phyloP scores from a whole-genome alignment of 2,797 vertebrate species.

The Oreortyx pictus region DNA sequence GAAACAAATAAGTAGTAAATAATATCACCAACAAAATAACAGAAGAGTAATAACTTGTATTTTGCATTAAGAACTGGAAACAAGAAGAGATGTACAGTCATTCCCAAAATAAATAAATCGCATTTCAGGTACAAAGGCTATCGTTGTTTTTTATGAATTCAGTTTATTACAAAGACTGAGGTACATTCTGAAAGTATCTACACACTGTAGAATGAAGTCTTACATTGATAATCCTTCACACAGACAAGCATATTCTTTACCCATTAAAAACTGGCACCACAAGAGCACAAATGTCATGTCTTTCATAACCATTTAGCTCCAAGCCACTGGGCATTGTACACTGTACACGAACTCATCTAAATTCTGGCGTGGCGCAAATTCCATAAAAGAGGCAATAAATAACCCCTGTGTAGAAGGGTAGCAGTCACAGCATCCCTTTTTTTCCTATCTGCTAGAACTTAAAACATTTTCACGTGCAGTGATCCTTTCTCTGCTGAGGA shows the following conservation, averaged over 20 bases:
- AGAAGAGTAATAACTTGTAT: neutral
- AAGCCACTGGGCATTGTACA: slow-evolving; percentile 18
- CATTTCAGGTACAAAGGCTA: neutral
- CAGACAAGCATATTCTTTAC: neutral
- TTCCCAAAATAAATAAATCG: neutral
- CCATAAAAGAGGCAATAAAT: slow-evolving; percentile 42
- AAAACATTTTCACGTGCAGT: neutral
- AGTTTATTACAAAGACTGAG: neutral
- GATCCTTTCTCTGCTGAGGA: neutral
- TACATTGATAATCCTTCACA: neutral
- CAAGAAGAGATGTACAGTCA: neutral
- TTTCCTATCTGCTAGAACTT: neutral
- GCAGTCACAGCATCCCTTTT: slow-evolving; percentile 25
- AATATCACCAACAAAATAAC: neutral
- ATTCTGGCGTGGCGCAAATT: slow-evolving; percentile 18
- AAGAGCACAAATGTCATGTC: slow-evolving; percentile 8
- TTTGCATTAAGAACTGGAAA: neutral
- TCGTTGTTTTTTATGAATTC: neutral
- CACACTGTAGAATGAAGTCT: neutral
- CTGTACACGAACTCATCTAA: slow-evolving; percentile 40
- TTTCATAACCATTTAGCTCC: slow-evolving; percentile 14
- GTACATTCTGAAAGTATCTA: neutral
- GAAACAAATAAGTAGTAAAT: neutral
- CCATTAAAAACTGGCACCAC: slow-evolving; percentile 32
- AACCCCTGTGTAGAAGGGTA: slow-evolving; percentile 1